Evolutionary conservation across 2,797 vertebrate genomes (phyloP), one percentile per base, ranked within the genome.

Genomic region (Brotula barbata): DNA sequence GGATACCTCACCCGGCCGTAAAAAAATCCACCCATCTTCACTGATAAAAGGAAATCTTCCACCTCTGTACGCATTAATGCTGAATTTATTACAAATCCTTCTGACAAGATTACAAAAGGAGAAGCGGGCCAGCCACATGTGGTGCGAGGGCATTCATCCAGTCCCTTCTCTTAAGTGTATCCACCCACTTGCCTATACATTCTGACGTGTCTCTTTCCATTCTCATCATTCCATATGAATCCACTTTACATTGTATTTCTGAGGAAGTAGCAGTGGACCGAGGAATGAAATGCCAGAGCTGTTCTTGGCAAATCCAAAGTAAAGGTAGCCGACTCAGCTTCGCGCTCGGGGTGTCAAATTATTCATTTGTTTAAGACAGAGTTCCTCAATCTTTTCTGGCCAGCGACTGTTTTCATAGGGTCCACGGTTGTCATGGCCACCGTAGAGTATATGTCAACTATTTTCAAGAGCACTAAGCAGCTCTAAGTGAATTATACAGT

Each of bases 51-150:
- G 28, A 62, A 34, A 49, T 15, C 46, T 60, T 69, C 57, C 61
- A 52, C 43, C 39, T 73, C 54, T 56, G 39, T 6, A 14, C 20
- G 4, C 50, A 69, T 77, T 57, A 47, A 65, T 59, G 45, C 25
- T 61, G 19, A 67, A 77, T 75, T 59, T 55, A 73, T 73, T 57
- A 34, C 52, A 39, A 68, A n/a, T 28, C 12, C n/a, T 62, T 63
- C 36, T 53, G 39, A 75, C 50, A 58, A 63, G 39, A 50, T 57
- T 43, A 53, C 37, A 60, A 21, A 64, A 55, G 51, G 5, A 54
- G 20, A 49, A 71, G 57, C 46, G 17, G 44, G 49, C 37, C 43
- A 45, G 54, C 55, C 69, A 74, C 40, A 42, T 47, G 45, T 28
- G 15, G 15, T 23, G 39, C 21, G 12, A 40, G 52, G 34, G 17